phyloP scores from a whole-genome alignment of 1,140 invertebrate species.

The Limonius californicus region DNA sequence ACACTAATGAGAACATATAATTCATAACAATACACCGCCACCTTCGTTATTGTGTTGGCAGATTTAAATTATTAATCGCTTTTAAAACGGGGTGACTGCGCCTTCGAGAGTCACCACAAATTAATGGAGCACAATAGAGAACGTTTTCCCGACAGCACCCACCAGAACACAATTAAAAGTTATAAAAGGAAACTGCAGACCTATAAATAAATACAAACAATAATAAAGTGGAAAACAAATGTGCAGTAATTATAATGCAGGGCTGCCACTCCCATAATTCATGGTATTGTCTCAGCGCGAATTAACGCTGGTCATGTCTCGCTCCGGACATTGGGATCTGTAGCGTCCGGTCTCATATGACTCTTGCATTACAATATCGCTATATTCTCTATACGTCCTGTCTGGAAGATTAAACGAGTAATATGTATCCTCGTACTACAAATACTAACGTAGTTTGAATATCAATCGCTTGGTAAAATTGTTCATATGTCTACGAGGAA shows the following conservation, averaged over 20 bases:
- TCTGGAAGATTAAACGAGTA: slow-evolving; percentile 4
- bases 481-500: too few species aligned
- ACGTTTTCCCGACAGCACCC: too few species aligned
- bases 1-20: slow-evolving; percentile 13
- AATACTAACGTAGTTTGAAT: slow-evolving; percentile 10
- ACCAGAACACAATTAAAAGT: slow-evolving; percentile 4
- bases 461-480: background rate
- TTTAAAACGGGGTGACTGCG: background rate
- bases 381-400: slow-evolving; percentile 5
- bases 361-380: slow-evolving; percentile 7
- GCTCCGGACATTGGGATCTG: slow-evolving; percentile 22
- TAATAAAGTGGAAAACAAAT: slow-evolving; percentile 6
- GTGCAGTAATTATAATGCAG: slow-evolving; percentile 13
- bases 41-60: slow-evolving; percentile 1
- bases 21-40: slow-evolving; percentile 2
- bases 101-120: too few species aligned
- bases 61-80: background rate
- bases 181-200: slow-evolving; percentile 2
- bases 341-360: slow-evolving; percentile 20
- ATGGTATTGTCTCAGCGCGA: slow-evolving; percentile 9
- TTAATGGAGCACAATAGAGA: too few species aligned
- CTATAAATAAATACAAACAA: slow-evolving; percentile 14
- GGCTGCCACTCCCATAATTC: slow-evolving; percentile 8
- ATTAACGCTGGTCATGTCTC: slow-evolving; percentile 19
- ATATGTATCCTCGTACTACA: slow-evolving; percentile 9